Evolutionary conservation across 2,797 vertebrate species (phyloP).

Genomic region (Hydrocynus forskahlii): DNA sequence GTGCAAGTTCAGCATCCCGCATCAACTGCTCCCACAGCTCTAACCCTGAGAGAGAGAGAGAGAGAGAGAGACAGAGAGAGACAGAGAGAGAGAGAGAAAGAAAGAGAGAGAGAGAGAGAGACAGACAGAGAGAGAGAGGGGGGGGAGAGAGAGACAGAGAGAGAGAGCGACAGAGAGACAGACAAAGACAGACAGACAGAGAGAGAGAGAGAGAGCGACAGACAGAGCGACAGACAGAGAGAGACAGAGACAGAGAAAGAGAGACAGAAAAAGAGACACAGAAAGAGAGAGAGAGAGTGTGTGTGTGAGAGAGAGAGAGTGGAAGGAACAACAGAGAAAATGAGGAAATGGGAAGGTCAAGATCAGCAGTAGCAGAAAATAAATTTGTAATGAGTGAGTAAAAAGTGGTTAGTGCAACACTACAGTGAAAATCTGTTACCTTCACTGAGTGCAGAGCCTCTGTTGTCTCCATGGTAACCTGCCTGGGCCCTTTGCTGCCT

Average conservation of each 20-base stretch:
- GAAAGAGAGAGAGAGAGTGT: no score
- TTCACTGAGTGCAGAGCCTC: slow-evolving; percentile 50
- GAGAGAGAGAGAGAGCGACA: no score
- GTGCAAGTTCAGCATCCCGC: slow-evolving; percentile 77
- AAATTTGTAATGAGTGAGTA: no score
- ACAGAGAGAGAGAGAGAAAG: not conserved
- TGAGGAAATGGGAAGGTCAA: not conserved
- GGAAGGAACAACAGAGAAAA: not conserved
- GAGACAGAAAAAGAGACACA: no score
- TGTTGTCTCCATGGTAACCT: slow-evolving; percentile 24
- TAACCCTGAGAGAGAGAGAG: slow-evolving; percentile 53
- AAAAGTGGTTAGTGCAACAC: not conserved
- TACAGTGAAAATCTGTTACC: slow-evolving; percentile 56
- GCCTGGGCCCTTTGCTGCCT: slow-evolving; percentile 55
- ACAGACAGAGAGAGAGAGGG: no score
- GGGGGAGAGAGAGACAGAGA: no score
- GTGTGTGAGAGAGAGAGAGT: no score
- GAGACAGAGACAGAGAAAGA: no score
- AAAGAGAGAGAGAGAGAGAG: no score
- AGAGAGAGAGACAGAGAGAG: not conserved
- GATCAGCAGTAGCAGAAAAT: not conserved
- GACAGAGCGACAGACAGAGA: no score
- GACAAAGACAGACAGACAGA: no score
- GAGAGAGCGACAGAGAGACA: no score
- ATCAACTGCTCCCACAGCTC: slow-evolving; percentile 74